Percentiles rank a stretch among this genome's conserved stretches.
These are phyloP conservation scores for Neodiprion lecontei DNA, from an alignment of 1,140 invertebrate species.

Conservation along the genomic window DNA sequence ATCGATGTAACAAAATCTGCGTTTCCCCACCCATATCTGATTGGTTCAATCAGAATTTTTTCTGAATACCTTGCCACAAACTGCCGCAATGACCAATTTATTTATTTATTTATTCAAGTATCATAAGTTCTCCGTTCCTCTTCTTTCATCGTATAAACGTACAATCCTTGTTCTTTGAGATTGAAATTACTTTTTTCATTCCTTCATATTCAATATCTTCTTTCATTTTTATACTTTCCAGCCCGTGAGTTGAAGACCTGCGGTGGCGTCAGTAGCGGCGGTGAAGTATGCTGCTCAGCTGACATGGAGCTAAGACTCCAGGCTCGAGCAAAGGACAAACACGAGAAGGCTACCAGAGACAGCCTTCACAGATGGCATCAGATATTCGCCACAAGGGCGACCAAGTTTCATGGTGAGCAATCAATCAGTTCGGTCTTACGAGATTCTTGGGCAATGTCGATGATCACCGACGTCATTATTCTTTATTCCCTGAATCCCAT, in stretches of 20 bases:
- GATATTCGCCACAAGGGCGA: constrained; percentile 49
- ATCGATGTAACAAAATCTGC: too few species aligned
- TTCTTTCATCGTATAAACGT: too few species aligned
- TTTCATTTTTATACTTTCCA: constrained; percentile 30
- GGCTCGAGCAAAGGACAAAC: constrained; percentile 54
- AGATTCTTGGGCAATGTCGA: too few species aligned
- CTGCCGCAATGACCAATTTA: too few species aligned
- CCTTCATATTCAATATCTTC: too few species aligned
- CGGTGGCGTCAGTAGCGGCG: constrained; percentile 54
- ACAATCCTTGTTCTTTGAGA: too few species aligned
- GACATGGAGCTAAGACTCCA: constrained; percentile 58
- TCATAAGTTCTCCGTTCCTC: too few species aligned
- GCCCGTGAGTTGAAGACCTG: constrained; percentile 58
- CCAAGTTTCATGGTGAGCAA: constrained; percentile 53
- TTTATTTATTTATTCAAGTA: too few species aligned
- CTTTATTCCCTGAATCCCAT: background rate
- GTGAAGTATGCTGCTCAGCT: constrained; percentile 57
- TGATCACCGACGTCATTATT: constrained; percentile 18
- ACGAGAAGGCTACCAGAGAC: constrained; percentile 56
- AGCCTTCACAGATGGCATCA: constrained; percentile 54
- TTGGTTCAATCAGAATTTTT: too few species aligned
- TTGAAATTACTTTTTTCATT: too few species aligned
- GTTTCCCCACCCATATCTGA: too few species aligned
- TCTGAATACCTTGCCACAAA: too few species aligned
- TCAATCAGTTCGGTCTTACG: background rate